phyloP scores from a whole-genome alignment of 2,888 invertebrate genomes.

The Pachymerium ferrugineum region DNA sequence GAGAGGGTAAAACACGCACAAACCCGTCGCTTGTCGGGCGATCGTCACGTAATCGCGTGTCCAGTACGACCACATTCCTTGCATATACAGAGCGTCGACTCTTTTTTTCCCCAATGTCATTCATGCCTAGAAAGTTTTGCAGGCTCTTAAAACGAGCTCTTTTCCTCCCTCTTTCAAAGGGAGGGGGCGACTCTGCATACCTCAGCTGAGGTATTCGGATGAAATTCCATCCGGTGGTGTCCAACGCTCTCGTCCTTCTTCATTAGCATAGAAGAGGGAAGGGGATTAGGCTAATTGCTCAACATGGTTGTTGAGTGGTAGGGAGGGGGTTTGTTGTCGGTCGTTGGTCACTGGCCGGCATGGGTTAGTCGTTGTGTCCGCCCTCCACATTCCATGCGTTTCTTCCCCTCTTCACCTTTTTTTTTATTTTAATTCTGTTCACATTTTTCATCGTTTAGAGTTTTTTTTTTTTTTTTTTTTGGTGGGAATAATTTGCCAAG shows the following conservation, averaged over 20 bases:
- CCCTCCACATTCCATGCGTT: not conserved
- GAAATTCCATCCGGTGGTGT: not conserved
- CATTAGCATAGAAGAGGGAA: not conserved
- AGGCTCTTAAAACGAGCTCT: not conserved
- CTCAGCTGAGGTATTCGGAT: not conserved
- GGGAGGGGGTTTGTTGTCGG: not conserved
- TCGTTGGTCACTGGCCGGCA: slow-evolving; percentile 7
- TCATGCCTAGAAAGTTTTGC: not conserved
- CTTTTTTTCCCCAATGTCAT: not conserved
- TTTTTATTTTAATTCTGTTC: not conserved
- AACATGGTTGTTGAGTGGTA: not conserved
- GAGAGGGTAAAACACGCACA: not conserved
- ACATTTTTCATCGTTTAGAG: not conserved
- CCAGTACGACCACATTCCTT: not conserved
- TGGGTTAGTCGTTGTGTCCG: not conserved
- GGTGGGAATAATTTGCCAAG: not conserved
- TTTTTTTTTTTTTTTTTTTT: not conserved
- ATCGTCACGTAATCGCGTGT: not conserved
- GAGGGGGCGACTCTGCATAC: not conserved
- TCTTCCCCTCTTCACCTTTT: not conserved
- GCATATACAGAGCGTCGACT: no score
- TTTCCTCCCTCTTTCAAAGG: not conserved
- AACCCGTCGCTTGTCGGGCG: no score
- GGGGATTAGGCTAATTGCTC: slow-evolving; percentile 2
- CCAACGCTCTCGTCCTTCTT: not conserved